Evolutionary conservation across 2,888 invertebrate genomes (phyloP), one percentile per base, ranked within the genome.

Genomic region (Sarcophaga subvicina): DNA sequence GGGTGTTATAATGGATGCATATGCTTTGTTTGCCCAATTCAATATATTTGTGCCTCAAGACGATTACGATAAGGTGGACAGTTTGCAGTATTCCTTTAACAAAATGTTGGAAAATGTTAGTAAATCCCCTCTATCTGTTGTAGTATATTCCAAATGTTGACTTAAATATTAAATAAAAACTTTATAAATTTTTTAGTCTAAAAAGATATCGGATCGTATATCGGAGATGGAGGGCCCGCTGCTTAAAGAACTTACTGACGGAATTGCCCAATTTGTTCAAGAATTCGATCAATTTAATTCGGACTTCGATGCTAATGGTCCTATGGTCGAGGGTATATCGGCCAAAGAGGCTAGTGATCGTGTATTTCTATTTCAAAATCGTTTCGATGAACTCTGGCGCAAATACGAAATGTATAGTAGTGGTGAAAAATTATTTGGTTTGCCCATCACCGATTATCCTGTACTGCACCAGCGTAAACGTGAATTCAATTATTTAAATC

Each of bases 291-390:
- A 95, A 81, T 97, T 97, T 90, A 96, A 97, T 90, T 91, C 91
- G 0, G 97, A 97, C 90, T 97, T 96, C 91, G 96, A 96, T 20
- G 90, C 94, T n/a, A 95, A 95, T 90, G 98, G 98, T 1, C 98
- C 98, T 0, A 97, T 98, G 97, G 95, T 96, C 1, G 95, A 96
- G 6, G 98, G 97, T 2, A 95, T 98, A 47, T 94, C 96, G 1
- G 97, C 98, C 0, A 95, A 96, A 89, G 98, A 98, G 93, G 98
- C 98, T 25, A 97, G 97, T 89, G 97, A 98, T 92, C 95, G 97
- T 94, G 96, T 92, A 6, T 94, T 97, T 78, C 93, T 96, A 88
- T 97, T 97, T 91, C 97, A 97, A 94, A 95, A 95, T 89, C 95
- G 96, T 88, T 97, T 98, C 91, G 98, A 98, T 91, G 97, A 97